Evolutionary conservation across 2,797 vertebrate genomes (phyloP).

Genomic region (Pangasius krempfi): DNA sequence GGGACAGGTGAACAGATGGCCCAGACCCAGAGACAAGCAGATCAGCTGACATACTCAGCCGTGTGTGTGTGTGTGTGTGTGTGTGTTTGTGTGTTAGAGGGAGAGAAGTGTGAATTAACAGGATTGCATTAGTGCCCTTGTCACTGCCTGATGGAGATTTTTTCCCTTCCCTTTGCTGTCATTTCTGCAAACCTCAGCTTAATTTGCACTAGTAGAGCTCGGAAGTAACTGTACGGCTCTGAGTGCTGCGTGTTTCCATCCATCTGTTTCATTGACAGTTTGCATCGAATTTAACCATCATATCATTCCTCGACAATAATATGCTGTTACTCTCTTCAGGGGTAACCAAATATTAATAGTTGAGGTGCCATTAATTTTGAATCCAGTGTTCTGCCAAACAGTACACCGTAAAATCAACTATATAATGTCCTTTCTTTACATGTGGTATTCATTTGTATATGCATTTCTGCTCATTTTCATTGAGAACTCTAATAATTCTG

Average conservation of each 20-base stretch:
- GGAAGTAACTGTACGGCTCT: background rate
- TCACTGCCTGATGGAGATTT: slow-evolving; percentile 38
- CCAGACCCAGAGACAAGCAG: slow-evolving; percentile 71
- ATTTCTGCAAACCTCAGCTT: slow-evolving; percentile 45
- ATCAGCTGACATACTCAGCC: slow-evolving; percentile 65
- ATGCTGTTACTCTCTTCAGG: background rate
- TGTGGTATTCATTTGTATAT: background rate
- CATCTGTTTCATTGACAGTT: slow-evolving; percentile 11
- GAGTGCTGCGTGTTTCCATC: background rate
- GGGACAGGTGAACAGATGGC: slow-evolving; percentile 80
- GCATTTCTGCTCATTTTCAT: background rate
- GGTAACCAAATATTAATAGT: background rate
- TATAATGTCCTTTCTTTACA: background rate
- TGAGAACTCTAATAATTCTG: background rate
- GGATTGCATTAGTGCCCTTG: slow-evolving; percentile 32
- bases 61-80: slow-evolving; percentile 43
- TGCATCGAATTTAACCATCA: background rate
- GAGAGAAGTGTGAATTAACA: slow-evolving; percentile 40
- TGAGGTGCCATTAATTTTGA: background rate
- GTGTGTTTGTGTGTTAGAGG: slow-evolving; percentile 41
- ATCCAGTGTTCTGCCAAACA: background rate
- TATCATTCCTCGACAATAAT: background rate
- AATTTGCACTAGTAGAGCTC: background rate
- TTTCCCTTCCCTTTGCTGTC: slow-evolving; percentile 19
- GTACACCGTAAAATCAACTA: background rate